These are phyloP conservation scores for Mus spicilegus DNA, from an alignment of 2,113 vertebrate species.

Conservation along the genomic window DNA sequence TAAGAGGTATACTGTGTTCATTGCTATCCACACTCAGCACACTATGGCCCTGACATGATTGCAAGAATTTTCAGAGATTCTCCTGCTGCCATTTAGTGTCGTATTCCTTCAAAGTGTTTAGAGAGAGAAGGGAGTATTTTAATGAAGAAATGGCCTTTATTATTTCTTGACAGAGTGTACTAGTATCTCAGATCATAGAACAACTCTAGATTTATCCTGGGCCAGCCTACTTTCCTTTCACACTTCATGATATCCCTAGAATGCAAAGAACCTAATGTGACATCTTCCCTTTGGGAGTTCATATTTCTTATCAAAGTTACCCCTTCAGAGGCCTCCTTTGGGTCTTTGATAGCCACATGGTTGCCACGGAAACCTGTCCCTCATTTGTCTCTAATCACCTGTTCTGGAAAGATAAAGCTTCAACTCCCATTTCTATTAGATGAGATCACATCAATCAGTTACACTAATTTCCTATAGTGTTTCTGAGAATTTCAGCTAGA, in stretches of 20 bases:
- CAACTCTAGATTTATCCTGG: background rate
- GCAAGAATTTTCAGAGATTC: background rate
- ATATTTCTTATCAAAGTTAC: conserved; percentile 62
- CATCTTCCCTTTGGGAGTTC: conserved; percentile 31
- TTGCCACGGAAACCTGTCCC: conserved; percentile 74
- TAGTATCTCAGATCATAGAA: background rate
- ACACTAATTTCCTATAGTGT: conserved; percentile 77
- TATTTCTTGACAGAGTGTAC: background rate
- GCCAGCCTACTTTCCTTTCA: background rate
- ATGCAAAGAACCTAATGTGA: conserved; percentile 32
- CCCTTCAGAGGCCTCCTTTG: conserved; percentile 47
- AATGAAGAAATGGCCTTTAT: background rate
- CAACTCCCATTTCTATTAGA: conserved; percentile 70
- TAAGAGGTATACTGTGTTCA: background rate
- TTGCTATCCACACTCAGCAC: background rate
- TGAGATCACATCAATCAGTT: conserved; percentile 75
- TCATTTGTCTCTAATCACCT: conserved; percentile 78
- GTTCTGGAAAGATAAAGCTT: conserved; percentile 75
- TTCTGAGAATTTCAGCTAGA: conserved; percentile 73
- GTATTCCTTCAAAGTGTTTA: background rate
- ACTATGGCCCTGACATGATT: background rate
- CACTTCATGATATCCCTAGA: background rate
- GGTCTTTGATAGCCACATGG: conserved; percentile 71
- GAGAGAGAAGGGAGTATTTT: background rate
- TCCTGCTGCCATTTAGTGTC: background rate